Evolutionary conservation across 2,113 vertebrate genomes (phyloP).

Genomic region (Raja brachyura): DNA sequence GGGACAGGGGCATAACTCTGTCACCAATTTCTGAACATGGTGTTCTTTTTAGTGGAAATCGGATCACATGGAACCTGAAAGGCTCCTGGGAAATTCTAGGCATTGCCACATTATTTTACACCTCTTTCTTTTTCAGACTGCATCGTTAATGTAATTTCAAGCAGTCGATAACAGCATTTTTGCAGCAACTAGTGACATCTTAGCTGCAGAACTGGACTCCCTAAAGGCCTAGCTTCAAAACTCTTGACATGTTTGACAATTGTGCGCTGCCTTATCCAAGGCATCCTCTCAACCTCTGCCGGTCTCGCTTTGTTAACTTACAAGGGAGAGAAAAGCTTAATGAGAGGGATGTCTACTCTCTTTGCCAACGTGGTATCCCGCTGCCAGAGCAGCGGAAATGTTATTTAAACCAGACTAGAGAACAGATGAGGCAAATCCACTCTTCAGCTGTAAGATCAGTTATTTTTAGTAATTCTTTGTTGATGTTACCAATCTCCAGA

Average conservation of each 20-base stretch:
- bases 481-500: constrained; percentile 21
- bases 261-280: neutral
- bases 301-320: neutral
- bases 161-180: neutral
- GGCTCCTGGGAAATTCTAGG: too few species aligned
- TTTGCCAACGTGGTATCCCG: neutral
- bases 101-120: neutral
- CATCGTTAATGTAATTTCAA: neutral
- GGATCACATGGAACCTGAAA: too few species aligned
- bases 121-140: neutral
- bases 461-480: constrained; percentile 27
- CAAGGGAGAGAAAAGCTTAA: neutral
- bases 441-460: neutral
- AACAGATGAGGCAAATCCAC: constrained; percentile 12
- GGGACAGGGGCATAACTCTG: too few species aligned
- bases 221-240: neutral
- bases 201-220: neutral
- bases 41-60: too few species aligned
- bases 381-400: neutral
- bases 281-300: neutral
- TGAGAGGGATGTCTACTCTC: neutral
- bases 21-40: too few species aligned
- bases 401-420: neutral
- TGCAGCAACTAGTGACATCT: neutral
- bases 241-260: constrained; percentile 12